Base-by-base conservation (phyloP, 2,888 invertebrate species). In the Ethmia dodecea region DNA sequence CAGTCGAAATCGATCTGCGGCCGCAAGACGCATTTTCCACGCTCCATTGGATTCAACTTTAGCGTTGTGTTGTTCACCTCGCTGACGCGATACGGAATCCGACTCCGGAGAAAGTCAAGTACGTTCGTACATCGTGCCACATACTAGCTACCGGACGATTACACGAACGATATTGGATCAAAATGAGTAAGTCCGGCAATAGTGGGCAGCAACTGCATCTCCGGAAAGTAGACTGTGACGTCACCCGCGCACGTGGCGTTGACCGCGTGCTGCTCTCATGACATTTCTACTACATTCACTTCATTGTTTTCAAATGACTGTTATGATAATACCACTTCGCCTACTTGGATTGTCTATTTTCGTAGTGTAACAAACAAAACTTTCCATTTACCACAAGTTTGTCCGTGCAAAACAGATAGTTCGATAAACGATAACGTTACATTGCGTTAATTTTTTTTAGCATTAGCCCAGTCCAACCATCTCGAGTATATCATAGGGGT, bases 71-170 rank as follows among this genome's bases (percentile, higher is more conserved):
- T 78, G 76, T 75, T 80, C 78, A 79, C 78, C 71, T 76, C 74
- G 64, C 70, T 71, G 74, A 74, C 71, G 71, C 70, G 74, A 71
- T 75, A 74, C 70, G 76, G 78, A 73, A 80, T 80, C 73, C 59
- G 60, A 60, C 54, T 52, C 57, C 49, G 69, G 84, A 79, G 86
- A 84, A 84, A 86, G 84, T 83, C 79, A 74, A 77, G 75, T 75
- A 75, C 77, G 60, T 59, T 44, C 62, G 68, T 67, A 62, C 67
- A 62, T 65, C 66, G 77, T 68, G 66, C 77, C 47, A 78, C 74
- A 75, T 64, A 55, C 54, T 63, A 56, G 49, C 55, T 51, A 54
- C 65, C 54, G 64, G 56, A 62, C 61, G 61, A 68, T 74, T 71
- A 72, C 69, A 69, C 61, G 57, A 64, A 49, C 59, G 52, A 70